A percentile compares a stretch with the other conserved stretches of the same genome.
phyloP scores from a whole-genome alignment of 2,888 invertebrate species.

The Cerceris ruficornis region DNA sequence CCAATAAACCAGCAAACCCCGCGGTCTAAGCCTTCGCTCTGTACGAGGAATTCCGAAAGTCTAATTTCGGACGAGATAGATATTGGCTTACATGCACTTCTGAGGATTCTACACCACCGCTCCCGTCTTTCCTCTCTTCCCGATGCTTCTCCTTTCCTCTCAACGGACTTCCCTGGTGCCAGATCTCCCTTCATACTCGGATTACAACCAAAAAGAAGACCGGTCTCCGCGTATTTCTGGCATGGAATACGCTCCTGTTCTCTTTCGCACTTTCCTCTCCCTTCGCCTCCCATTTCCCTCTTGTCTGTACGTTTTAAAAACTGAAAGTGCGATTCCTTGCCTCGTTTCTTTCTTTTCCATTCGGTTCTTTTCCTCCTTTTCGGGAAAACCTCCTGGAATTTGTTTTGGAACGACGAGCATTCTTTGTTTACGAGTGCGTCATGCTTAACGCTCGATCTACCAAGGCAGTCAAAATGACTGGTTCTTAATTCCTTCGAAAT shows the following conservation, averaged over 20 bases:
- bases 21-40: constrained; percentile 44
- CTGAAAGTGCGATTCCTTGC: constrained; percentile 1
- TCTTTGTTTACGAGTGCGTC: neutral
- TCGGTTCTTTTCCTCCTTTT: neutral
- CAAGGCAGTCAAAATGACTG: no score
- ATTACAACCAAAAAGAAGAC: constrained; percentile 61
- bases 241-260: constrained; percentile 25
- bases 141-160: constrained; percentile 35
- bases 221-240: constrained; percentile 56
- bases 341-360: neutral
- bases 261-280: constrained; percentile 34
- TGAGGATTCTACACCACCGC: constrained; percentile 58
- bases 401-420: neutral
- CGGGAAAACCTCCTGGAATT: no score
- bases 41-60: constrained; percentile 70
- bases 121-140: constrained; percentile 39
- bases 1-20: constrained; percentile 62
- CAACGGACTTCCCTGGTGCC: constrained; percentile 36
- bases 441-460: neutral
- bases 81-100: constrained; percentile 72
- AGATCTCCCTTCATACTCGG: constrained; percentile 66
- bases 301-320: neutral
- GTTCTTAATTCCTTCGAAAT: neutral
- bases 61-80: constrained; percentile 75
- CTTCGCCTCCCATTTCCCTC: neutral